Base-by-base conservation (phyloP, 1,140 invertebrate species). In the Andricus grossulariae region DNA sequence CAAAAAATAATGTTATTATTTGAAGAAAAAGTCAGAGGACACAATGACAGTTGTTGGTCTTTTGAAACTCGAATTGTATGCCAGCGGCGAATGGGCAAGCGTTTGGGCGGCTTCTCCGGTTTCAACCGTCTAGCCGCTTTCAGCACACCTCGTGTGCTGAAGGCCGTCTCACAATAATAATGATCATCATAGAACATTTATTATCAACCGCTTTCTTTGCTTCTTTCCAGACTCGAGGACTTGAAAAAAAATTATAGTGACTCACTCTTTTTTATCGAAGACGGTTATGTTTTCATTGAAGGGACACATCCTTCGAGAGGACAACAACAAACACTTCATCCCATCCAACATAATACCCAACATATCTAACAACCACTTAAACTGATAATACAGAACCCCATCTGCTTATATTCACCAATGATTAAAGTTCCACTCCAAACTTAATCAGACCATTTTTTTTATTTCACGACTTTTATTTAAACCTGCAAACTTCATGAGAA, bases 41-140 rank as follows among this genome's bases (percentile, higher is more conserved):
- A 57, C 71, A 52, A 72, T 50, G 82, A 73, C 84, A 82, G 83
- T 86, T 85, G 83, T 86, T 85, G 79, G 82, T 82, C 87, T 86
- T 91, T 90, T 89, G 82, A 88, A 89, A 88, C 87, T 83, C 78
- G 83, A 90, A 90, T 90, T 90, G 87, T 90, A 88, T 85, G 82
- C 73, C 81, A 85, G 84, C 85, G 83, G 85, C 84, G 87, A 90
- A 87, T 86, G 88, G 84, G 85, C 90, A 89, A 91, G 83, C 87
- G 87, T 87, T 84, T 88, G 83, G 85, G 85, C 86, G 85, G 88
- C 89, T 86, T 90, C 90, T 91, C 90, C 85, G 85, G 80, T 91
- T 91, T 90, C 90, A 91, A 91, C 83, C 87, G 87, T 91, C 90
- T 90, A 89, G 85, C 89, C 90, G 89, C 88, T 90, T 90, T 89